Evolutionary conservation across 2,797 vertebrate species (phyloP), one percentile per base, ranked within the genome.

Genomic region (Mormyrops attenuatus): DNA sequence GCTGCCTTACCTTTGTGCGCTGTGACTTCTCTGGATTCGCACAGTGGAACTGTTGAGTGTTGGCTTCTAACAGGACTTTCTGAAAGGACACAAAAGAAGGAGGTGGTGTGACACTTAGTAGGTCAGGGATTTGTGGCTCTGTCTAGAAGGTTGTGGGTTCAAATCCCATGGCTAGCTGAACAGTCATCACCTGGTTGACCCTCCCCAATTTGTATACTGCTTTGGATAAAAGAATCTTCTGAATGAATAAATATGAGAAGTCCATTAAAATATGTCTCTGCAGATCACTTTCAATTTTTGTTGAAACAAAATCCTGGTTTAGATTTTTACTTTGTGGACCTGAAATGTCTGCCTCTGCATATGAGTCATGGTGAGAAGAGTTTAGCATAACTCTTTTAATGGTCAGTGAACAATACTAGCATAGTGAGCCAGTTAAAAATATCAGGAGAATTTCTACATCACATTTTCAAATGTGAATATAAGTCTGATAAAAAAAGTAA

Each of bases 1-100:
- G n/a, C 60, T 38, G 47, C 22, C 86, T 2, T 90, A 97, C 96
- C 95, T 91, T 92, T 41, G 94, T 94, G 90, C 91, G 92, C 22
- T 94, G 91, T 90, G 95, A 92, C 87, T 95, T 97, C 34, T 95
- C 90, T 73, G 94, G 89, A 87, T 94, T 94, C 63, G 95, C 96
- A 91, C 97, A 97, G 50, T 89, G 95, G 91, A 97, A 96, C 89
- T 92, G 96, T 85, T 94, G 93, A 88, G 92, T 63, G 84, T 96
- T 98, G 15, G 97, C 96, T 92, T 95, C 95, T 88, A 96, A 93
- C 88, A 99, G 93, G 69, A 95, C 94, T 91, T 96, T 94, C 98
- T 99, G 92, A 63, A 88, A 91, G 13, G 26, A 91, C 60, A 22
- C 44, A 85, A 1, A 30, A 89, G 90, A 41, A 90, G 66, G 30